Evolutionary conservation across 2,888 invertebrate genomes (phyloP), one percentile per base, ranked within the genome.

Genomic region (Malacosoma neustria): DNA sequence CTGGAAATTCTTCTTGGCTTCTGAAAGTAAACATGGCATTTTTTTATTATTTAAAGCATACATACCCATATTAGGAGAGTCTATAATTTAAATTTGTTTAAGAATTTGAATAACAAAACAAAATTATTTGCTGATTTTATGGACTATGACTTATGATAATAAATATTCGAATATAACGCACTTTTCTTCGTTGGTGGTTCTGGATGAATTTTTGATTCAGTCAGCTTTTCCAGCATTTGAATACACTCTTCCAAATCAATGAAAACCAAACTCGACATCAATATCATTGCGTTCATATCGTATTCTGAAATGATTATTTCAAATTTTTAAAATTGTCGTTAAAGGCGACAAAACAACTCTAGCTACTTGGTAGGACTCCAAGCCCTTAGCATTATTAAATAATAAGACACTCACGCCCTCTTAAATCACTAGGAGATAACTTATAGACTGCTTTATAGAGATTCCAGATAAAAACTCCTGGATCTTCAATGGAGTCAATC

Each of bases 381-480:
- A n/a, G n/a, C n/a, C n/a, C n/a, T n/a, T n/a, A n/a, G n/a, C n/a
- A n/a, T n/a, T n/a, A n/a, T n/a, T n/a, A n/a, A n/a, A n/a, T n/a
- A n/a, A n/a, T n/a, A 22, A 7, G 22, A 22, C 2, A 46, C 56
- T 61, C 48, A 76, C 76, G 53, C 39, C 51, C 39, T 42, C 57
- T 57, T 36, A 72, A 48, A 45, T 67, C 60, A 46, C 60, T 75
- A 0, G 85, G 84, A 6, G 75, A 48, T 31, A 40, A 54, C 39
- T 76, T 73, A 50, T 75, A 84, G 40, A 72, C 41, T 5, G 59
- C 55, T 11, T 60, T 57, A 38, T 79, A 85, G 0, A 86, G 58
- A 48, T 67, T 66, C 81, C 84, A 84, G 38, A 86, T 68, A 49
- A 86, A 86, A n/a, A 80, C 51, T 1, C 81, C 82, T 1, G 84